A percentile compares a stretch with the other conserved stretches of the same genome.
These are phyloP conservation scores for Zaprionus camerounensis DNA, from an alignment of 1,140 invertebrate species.

Conservation along the genomic window DNA sequence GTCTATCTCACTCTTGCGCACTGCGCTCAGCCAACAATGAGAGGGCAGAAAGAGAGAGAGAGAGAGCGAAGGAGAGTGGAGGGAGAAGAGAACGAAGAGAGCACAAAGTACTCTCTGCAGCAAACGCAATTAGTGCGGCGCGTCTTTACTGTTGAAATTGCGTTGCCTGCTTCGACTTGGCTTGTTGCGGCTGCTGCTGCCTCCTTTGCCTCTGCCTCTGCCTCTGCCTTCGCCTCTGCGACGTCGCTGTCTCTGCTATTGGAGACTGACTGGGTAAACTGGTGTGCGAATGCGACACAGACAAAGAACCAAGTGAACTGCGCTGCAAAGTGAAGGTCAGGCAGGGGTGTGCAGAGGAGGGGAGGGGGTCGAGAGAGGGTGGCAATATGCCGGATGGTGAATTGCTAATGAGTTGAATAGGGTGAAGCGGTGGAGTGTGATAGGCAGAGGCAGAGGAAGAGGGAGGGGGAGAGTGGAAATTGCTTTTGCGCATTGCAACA, in stretches of 20 bases:
- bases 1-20: constrained; percentile 1
- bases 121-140: constrained; percentile 56
- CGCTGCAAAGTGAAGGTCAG: constrained; percentile 58
- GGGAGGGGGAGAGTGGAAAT: background rate
- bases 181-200: constrained; percentile 6
- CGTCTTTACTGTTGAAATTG: constrained; percentile 50
- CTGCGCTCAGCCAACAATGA: background rate
- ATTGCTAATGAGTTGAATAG: constrained; percentile 42
- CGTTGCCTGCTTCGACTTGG: constrained; percentile 29
- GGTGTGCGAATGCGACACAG: constrained; percentile 39
- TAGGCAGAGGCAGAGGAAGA: background rate
- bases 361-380: background rate
- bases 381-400: constrained; percentile 30
- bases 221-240: background rate
- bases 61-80: background rate
- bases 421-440: background rate
- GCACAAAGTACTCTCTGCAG: background rate
- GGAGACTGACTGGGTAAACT: constrained; percentile 24
- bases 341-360: background rate
- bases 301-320: constrained; percentile 71
- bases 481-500: constrained; percentile 45
- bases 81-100: background rate
- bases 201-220: background rate
- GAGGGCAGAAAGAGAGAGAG: background rate
- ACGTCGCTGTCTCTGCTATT: constrained; percentile 1